phyloP scores from a whole-genome alignment of 2,888 invertebrate species.

The Listrodromus nycthemerus region DNA sequence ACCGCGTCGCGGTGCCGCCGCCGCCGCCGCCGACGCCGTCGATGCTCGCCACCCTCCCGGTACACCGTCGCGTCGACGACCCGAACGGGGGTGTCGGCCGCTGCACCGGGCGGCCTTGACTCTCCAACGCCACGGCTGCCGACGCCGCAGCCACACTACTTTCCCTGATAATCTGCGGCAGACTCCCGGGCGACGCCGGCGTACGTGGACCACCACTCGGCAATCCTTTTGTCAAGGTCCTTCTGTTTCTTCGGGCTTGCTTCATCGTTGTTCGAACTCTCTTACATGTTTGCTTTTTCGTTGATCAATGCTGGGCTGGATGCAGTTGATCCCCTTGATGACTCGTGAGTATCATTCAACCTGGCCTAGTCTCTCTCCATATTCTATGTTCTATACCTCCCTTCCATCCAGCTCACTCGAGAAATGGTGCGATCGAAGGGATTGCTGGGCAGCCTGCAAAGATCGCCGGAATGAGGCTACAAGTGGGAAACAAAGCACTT shows the following conservation, averaged over 20 bases:
- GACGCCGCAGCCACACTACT: conserved; percentile 75
- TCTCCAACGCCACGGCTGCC: conserved; percentile 70
- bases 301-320: neutral
- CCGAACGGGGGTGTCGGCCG: conserved; percentile 68
- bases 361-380: neutral
- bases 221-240: conserved; percentile 45
- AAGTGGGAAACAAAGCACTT: conserved; percentile 14
- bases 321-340: neutral
- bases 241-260: conserved; percentile 10
- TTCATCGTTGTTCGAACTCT: neutral
- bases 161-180: conserved; percentile 80
- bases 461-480: conserved; percentile 10
- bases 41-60: conserved; percentile 50
- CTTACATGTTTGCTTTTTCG: neutral
- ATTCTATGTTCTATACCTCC: neutral
- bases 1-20: conserved; percentile 69
- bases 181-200: conserved; percentile 76
- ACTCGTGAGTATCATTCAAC: neutral
- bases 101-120: conserved; percentile 80
- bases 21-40: conserved; percentile 63
- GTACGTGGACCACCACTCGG: conserved; percentile 49
- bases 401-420: neutral
- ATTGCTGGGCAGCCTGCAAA: conserved; percentile 23
- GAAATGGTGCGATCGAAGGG: conserved; percentile 7
- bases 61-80: conserved; percentile 68